Conservation (phyloP, 2,888 invertebrate species). For the Chorisops tibialis region DNA sequence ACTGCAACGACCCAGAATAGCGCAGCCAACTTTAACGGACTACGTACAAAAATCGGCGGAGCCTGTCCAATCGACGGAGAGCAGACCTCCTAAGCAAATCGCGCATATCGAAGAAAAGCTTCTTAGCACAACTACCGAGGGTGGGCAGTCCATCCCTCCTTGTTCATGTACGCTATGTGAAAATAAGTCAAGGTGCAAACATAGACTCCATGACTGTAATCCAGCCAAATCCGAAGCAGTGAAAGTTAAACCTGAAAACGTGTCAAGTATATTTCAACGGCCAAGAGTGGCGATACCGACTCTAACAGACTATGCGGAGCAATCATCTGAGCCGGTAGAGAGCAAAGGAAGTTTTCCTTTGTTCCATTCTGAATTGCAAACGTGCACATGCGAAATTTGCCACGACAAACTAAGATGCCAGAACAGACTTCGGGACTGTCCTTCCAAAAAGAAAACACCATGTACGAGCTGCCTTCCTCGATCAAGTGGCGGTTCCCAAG, state of each 20-base stretch:
- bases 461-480: no score
- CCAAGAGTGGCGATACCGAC: no score
- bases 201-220: not conserved
- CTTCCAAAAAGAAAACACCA: no score
- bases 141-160: not conserved
- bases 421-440: not conserved
- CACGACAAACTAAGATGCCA: not conserved
- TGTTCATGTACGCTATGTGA: not conserved
- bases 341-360: not conserved
- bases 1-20: not conserved
- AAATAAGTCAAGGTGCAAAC: not conserved
- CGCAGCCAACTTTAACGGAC: not conserved
- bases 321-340: no score
- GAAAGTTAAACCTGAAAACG: not conserved
- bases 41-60: not conserved
- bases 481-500: no score
- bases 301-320: no score
- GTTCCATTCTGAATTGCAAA: not conserved
- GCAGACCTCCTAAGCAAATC: not conserved
- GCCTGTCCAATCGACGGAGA: no score
- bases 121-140: not conserved
- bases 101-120: not conserved
- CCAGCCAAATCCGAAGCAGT: not conserved
- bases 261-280: not conserved
- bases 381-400: not conserved